Base-by-base conservation (phyloP, 92 coral and sea anemone species). In the Epizoanthus illoricatus region DNA sequence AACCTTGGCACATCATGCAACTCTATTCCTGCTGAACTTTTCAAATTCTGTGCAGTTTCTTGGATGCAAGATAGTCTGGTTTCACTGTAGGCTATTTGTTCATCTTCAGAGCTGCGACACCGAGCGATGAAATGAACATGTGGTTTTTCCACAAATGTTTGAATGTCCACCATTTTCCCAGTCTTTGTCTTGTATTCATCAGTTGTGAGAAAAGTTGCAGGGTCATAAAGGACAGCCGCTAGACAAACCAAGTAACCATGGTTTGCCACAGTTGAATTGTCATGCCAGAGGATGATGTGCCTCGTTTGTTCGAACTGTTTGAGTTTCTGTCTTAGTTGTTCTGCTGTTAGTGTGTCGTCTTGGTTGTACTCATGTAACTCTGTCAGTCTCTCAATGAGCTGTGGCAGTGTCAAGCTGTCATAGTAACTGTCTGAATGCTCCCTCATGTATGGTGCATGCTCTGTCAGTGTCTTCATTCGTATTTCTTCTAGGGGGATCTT, bases 201-300 rank as follows among this genome's bases (percentile, higher is more conserved):
- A 68, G 36, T 40, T 13, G 79, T 80, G 41, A 45, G 67, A 54
- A 66, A 47, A 15, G 66, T 74, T 18, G 87, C 84, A 0, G 84
- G 74, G 49, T 80, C 73, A 66, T 65, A 80, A 17, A 80, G 76
- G 19, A 39, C 63, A 9, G 87, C 45, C 0, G 79, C 52, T 5
- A 84, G 54, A 61, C 87, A 84, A 17, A 84, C 75, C 28, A 84
- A 43, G 68, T 84, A 61, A 21, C 87, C 87, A 84, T 75, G 85
- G 67, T 84, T 84, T 63, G 85, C 56, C 43, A 81, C 86, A 7
- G 86, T 81, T 5, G 90, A 81, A 62, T 87, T 87, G 84, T 87
- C 90, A 20, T 67, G 69, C 84, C 90, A 86, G 45, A 86, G 59
- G 16, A 79, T 43, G n/a, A n/a, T n/a, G n/a, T n/a, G n/a, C n/a